Base-by-base conservation (phyloP, 2,888 invertebrate genomes). In the Eurois occulta region DNA sequence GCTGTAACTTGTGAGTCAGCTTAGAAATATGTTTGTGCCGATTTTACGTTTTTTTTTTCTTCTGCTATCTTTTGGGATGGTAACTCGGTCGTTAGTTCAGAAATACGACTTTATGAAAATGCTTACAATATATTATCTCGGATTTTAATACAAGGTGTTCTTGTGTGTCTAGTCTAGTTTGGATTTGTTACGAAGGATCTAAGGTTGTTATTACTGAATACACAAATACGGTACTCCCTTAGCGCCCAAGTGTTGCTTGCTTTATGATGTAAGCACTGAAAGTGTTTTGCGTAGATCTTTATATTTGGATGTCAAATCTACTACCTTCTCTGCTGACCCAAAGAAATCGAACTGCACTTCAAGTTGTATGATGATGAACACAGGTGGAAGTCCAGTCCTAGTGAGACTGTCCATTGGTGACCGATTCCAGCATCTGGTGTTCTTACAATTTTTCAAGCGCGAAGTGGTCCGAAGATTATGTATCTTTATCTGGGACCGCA, bases 1-100 rank as follows among this genome's bases (percentile, higher is more conserved):
- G 73, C 81, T 85, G 84, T 78, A 80, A 83, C 71, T 84, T 85
- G 85, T 90, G 90, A 89, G 83, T 91, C 92, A 92, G 90, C 89
- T 86, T 87, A 83, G 73, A 89, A 89, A 89, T 87, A 89, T 87
- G 75, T 76, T 69, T 72, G 24, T 48, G 83, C 65, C 24, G 67
- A 72, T 71, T 58, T 60, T 68, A 52, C 46, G 16, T 69, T 70
- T 85, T 79, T 64, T 76, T 67, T 85, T 79, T 64, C 72, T 67
- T 64, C 68, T 43, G 62, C 46, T 41, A 41, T 46, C 58, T 52
- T 75, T 46, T 62, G 6, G 58, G 2, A 46, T 60, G n/a, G 41
- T 38, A 68, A 55, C 43, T 62, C 7, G 71, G 28, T 72, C 77
- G 28, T 83, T 68, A 76, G 5, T 65, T 73, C 10, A 2, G 66